Evolutionary conservation across 2,888 invertebrate genomes (phyloP), one percentile per base, ranked within the genome.

Genomic region (Sympetrum striolatum): DNA sequence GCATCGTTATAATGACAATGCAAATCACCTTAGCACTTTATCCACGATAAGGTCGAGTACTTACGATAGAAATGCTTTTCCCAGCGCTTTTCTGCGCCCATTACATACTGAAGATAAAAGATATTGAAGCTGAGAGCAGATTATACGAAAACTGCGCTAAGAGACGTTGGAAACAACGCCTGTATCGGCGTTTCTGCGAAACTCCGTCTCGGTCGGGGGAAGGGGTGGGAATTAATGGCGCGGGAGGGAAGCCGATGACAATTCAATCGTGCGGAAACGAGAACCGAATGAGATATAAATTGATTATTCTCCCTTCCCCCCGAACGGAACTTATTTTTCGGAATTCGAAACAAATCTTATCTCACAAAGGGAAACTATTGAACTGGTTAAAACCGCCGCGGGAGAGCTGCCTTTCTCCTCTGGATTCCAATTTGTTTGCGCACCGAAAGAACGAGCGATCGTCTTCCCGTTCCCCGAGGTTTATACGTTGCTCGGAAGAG

Each of bases 221-320:
- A 31, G 31, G 31, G 25, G 6, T 15, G 25, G 25, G 31, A 73
- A 73, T 73, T 73, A 73, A 73, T 73, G 73, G 73, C 37, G 14
- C 39, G 15, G 5, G 18, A 35, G 80, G 35, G 58, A 60, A 58
- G 22, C 18, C n/a, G 35, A 35, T 53, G 12, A 60, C 58, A 86
- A 86, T 64, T 60, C 86, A 86, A 86, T 86, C 86, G 60, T 3
- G n/a, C 12, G 86, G 86, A 60, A 58, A 86, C 8, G 22, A 35
- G 86, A 86, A 58, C 53, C 35, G 86, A 86, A 86, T 22, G 86
- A 86, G 58, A 64, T 60, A 86, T 86, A 86, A 86, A 86, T 60
- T 35, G 86, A 60, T 86, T 86, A 86, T 60, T 86, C 58, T 82
- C 25, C n/a, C 60, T n/a, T n/a, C 22, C 60, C 25, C 73, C 1